These are phyloP conservation scores for Acheta domesticus DNA, from an alignment of 2,888 invertebrate species.

Conservation along the genomic window DNA sequence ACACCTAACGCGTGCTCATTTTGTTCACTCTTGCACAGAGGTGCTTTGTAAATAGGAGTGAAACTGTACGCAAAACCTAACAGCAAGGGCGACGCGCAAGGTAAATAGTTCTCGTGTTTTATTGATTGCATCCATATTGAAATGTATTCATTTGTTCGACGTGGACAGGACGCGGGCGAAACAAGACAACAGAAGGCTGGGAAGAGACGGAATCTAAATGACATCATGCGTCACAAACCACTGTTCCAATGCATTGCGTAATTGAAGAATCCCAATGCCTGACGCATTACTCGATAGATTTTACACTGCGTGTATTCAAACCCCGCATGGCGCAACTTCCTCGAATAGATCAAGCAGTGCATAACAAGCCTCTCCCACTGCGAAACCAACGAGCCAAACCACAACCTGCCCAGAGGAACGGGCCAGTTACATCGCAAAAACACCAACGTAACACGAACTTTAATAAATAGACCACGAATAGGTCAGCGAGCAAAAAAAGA, in stretches of 20 bases:
- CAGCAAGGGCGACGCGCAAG: neutral
- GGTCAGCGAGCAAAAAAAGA: too few relatives aligned
- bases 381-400: too few relatives aligned
- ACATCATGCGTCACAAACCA: neutral
- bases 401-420: too few relatives aligned
- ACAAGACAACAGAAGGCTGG: slow-evolving; percentile 5
- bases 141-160: slow-evolving; percentile 1
- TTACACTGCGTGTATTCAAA: too few relatives aligned
- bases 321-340: too few relatives aligned
- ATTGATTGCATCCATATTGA: slow-evolving; percentile 8
- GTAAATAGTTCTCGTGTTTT: slow-evolving; percentile 18
- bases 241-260: neutral
- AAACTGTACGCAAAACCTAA: neutral
- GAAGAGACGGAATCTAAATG: neutral
- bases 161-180: neutral
- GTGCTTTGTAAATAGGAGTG: neutral
- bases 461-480: too few relatives aligned
- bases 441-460: too few relatives aligned
- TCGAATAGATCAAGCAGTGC: too few relatives aligned
- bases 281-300: too few relatives aligned
- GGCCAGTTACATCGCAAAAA: too few relatives aligned
- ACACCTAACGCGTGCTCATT: neutral
- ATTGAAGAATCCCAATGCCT: neutral
- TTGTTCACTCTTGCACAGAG: neutral
- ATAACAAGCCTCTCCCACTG: too few relatives aligned